Evolutionary conservation across 2,797 vertebrate species (phyloP).

Genomic region (Enteromius radiatus): DNA sequence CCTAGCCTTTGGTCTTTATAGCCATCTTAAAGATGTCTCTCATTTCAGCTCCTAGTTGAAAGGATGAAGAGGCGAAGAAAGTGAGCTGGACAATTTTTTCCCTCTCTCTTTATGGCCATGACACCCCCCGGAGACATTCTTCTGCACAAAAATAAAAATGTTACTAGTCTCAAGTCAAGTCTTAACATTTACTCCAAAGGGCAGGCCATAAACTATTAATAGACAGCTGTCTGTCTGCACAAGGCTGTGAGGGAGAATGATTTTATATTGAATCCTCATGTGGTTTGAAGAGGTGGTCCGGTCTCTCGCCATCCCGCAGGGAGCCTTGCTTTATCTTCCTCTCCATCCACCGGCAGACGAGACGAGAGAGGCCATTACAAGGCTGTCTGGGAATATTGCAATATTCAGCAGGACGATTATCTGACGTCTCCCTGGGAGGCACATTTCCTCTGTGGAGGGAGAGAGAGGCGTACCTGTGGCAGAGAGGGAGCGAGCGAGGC

Average conservation of each 20-base stretch:
- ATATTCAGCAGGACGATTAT: slow-evolving; percentile 76
- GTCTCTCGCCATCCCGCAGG: slow-evolving; percentile 44
- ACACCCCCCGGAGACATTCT: slow-evolving; percentile 65
- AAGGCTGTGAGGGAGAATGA: slow-evolving; percentile 56
- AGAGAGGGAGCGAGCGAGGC: slow-evolving; percentile 40
- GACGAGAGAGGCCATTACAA: slow-evolving; percentile 63
- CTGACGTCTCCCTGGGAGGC: slow-evolving; percentile 66
- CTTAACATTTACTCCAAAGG: slow-evolving; percentile 78
- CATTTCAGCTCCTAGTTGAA: slow-evolving; percentile 61
- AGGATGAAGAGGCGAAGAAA: slow-evolving; percentile 21
- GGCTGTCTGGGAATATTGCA: slow-evolving; percentile 75
- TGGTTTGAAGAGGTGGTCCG: slow-evolving; percentile 56
- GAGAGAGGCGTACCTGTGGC: slow-evolving; percentile 65
- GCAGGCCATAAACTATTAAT: slow-evolving; percentile 79
- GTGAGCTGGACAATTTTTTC: slow-evolving; percentile 44
- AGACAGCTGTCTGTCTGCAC: slow-evolving; percentile 69
- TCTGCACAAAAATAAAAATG: slow-evolving; percentile 70
- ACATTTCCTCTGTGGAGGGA: slow-evolving; percentile 68
- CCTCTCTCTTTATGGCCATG: slow-evolving; percentile 71
- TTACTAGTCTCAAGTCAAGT: slow-evolving; percentile 69
- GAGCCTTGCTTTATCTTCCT: slow-evolving; percentile 60
- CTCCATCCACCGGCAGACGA: slow-evolving; percentile 48
- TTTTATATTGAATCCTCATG: slow-evolving; percentile 69
- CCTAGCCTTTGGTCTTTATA: slow-evolving; percentile 65
- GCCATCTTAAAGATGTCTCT: slow-evolving; percentile 67